phyloP scores from a whole-genome alignment of 2,888 invertebrate species.

The Spilarctia lutea region DNA sequence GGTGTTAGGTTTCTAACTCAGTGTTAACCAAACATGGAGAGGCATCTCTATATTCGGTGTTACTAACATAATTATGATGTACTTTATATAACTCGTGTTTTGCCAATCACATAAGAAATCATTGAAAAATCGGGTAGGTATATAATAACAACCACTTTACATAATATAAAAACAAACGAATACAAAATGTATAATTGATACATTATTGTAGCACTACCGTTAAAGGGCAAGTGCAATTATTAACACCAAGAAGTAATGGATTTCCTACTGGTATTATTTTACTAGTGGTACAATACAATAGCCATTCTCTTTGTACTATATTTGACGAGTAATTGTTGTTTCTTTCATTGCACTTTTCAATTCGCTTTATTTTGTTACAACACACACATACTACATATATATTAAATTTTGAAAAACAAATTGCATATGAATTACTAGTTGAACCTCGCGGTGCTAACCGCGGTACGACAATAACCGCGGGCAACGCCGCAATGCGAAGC shows the following conservation, averaged over 20 bases:
- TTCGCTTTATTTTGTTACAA: not conserved
- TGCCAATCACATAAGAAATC: not conserved
- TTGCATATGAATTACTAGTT: too few species aligned
- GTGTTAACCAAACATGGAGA: too few species aligned
- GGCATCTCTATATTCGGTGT: too few species aligned
- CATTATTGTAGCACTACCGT: constrained; percentile 1
- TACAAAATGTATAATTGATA: not conserved
- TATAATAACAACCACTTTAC: not conserved
- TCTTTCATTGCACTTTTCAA: not conserved
- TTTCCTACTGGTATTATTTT: constrained; percentile 16
- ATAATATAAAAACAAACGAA: not conserved
- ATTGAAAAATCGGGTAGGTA: not conserved
- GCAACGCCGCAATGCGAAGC: too few species aligned
- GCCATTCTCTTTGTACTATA: constrained; percentile 14
- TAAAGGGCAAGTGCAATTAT: constrained; percentile 12
- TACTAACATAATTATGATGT: too few species aligned
- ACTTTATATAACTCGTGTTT: not conserved
- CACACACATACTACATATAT: too few species aligned
- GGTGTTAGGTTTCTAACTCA: too few species aligned
- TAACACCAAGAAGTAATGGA: not conserved
- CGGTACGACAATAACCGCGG: too few species aligned
- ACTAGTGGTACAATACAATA: not conserved
- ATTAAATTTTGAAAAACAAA: too few species aligned
- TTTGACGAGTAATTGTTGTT: not conserved
- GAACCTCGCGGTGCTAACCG: too few species aligned